Evolutionary conservation across 2,888 invertebrate species (phyloP).

Genomic region (Elegia similella): DNA sequence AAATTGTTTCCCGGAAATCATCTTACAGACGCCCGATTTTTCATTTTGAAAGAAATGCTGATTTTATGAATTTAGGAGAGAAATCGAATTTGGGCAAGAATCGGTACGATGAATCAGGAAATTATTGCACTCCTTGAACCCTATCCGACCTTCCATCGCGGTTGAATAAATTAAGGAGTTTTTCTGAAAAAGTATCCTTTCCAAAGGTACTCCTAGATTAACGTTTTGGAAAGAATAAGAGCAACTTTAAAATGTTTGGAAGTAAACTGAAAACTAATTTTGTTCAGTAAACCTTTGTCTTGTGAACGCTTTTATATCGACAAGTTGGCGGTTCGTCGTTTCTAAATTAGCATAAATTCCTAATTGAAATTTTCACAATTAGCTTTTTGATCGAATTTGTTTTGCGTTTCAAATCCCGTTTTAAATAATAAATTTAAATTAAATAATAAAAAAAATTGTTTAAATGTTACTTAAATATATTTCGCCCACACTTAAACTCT

Average conservation of each 20-base stretch:
- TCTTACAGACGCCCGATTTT: neutral
- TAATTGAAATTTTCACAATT: constrained; percentile 47
- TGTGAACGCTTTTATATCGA: constrained; percentile 38
- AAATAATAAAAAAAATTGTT: too few relatives aligned
- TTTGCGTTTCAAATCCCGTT: neutral
- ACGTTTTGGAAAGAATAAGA: neutral
- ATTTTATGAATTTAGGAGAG: neutral
- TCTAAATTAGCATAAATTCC: constrained; percentile 52
- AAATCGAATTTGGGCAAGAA: constrained; percentile 10
- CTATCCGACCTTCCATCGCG: constrained; percentile 1
- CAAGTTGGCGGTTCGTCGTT: constrained; percentile 29
- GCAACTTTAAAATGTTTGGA: constrained; percentile 5
- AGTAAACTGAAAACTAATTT: constrained; percentile 35
- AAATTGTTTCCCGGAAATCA: neutral
- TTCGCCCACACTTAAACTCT: too few relatives aligned
- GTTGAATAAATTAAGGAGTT: constrained; percentile 13
- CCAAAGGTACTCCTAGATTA: neutral
- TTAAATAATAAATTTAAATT: too few relatives aligned
- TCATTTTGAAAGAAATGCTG: neutral
- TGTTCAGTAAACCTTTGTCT: constrained; percentile 43
- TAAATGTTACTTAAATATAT: too few relatives aligned
- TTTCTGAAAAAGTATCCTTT: neutral
- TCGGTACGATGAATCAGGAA: constrained; percentile 6
- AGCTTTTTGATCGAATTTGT: constrained; percentile 16
- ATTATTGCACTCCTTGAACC: neutral